Percentiles rank a stretch among this genome's conserved stretches.
These are phyloP conservation scores for Pseudochirops cupreus DNA, from an alignment of 2,797 vertebrate species.

Conservation along the genomic window DNA sequence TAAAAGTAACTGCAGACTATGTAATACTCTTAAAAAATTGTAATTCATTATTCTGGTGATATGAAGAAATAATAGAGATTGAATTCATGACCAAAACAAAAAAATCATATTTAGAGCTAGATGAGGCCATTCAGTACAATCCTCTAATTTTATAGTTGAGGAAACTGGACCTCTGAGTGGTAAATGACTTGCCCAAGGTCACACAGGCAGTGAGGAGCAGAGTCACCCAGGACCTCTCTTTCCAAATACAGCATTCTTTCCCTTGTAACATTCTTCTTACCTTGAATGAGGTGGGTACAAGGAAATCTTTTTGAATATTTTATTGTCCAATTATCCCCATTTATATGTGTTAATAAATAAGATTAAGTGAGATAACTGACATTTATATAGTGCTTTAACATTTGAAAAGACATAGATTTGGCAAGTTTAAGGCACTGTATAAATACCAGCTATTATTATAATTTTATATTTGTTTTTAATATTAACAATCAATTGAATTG, in stretches of 20 bases:
- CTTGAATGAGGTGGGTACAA: neutral
- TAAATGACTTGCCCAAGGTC: neutral
- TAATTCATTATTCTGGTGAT: neutral
- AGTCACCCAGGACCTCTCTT: neutral
- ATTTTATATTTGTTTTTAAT: neutral
- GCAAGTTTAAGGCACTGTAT: neutral
- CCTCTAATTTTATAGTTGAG: neutral
- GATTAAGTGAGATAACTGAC: neutral
- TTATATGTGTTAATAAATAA: neutral
- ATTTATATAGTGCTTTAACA: neutral
- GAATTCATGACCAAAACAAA: neutral
- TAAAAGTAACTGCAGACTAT: neutral
- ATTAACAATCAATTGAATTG: neutral
- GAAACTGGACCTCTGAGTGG: neutral
- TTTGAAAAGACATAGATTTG: neutral
- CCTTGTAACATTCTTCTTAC: neutral
- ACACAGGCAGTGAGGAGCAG: neutral
- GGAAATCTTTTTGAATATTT: neutral
- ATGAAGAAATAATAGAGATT: neutral
- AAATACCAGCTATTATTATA: neutral
- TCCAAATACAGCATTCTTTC: neutral
- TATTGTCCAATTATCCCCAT: neutral
- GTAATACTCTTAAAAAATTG: neutral
- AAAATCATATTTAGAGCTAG: neutral
- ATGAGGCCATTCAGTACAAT: neutral